Conservation (phyloP, 2,888 invertebrate genomes). For the Phalangium opilio region DNA sequence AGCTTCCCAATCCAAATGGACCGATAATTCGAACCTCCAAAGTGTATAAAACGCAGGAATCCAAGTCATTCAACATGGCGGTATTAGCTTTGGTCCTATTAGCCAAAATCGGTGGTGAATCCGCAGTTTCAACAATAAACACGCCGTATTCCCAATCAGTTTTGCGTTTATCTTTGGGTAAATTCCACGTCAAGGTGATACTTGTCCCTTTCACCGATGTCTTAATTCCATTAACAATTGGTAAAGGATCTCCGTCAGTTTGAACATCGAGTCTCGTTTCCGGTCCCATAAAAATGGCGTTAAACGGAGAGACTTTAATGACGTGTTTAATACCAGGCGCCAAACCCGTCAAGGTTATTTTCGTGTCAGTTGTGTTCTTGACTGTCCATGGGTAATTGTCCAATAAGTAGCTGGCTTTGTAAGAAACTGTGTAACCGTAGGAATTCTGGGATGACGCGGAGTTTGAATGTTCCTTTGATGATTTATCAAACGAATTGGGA, state of each 20-base stretch:
- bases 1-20: conserved; percentile 49
- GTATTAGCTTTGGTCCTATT: neutral
- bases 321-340: conserved; percentile 40
- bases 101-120: neutral
- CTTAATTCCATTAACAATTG: conserved; percentile 24
- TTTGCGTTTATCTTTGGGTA: conserved; percentile 42
- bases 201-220: conserved; percentile 16
- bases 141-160: conserved; percentile 50
- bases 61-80: conserved; percentile 33
- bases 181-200: conserved; percentile 50
- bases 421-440: conserved; percentile 40
- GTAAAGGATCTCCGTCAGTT: conserved; percentile 26
- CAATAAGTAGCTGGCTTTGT: conserved; percentile 37
- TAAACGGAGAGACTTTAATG: conserved; percentile 39
- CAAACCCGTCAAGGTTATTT: conserved; percentile 23
- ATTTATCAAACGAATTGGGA: conserved; percentile 25
- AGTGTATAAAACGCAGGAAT: conserved; percentile 56
- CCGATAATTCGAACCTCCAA: conserved; percentile 51
- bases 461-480: conserved; percentile 37
- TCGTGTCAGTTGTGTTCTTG: conserved; percentile 6
- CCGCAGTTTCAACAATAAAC: conserved; percentile 29
- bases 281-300: conserved; percentile 18
- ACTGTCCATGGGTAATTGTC: conserved; percentile 22
- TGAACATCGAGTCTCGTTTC: conserved; percentile 12
- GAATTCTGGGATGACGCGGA: too few species aligned